Conservation (phyloP, 2,797 vertebrate species). For the Danio aesculapii region DNA sequence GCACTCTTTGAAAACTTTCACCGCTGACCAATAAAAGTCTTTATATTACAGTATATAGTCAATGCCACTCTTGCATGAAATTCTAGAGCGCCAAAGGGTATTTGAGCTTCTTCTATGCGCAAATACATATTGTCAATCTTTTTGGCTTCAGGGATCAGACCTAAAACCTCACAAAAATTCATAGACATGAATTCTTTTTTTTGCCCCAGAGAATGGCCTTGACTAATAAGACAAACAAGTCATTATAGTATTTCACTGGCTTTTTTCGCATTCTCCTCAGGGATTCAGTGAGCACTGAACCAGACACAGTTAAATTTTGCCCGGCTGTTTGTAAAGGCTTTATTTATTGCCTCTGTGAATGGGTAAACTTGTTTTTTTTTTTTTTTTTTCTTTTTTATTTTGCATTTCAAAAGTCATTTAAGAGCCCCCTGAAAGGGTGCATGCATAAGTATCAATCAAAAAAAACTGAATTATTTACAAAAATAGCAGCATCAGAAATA, state of each 20-base stretch:
- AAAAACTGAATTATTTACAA: not conserved
- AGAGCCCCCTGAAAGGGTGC: constrained; percentile 1
- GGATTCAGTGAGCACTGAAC: constrained; percentile 19
- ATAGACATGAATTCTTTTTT: not conserved
- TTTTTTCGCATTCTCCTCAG: constrained; percentile 11
- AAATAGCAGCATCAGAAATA: not conserved
- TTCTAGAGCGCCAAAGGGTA: not conserved
- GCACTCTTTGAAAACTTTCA: constrained; percentile 44
- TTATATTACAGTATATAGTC: not conserved
- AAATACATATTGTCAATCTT: constrained; percentile 16
- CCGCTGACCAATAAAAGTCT: constrained; percentile 41
- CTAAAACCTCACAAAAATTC: not conserved
- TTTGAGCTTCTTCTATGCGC: not conserved
- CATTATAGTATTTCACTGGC: constrained; percentile 36
- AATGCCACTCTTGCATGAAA: constrained; percentile 1
- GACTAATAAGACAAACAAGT: constrained; percentile 29
- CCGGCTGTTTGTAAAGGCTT: constrained; percentile 37
- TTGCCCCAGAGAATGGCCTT: constrained; percentile 1
- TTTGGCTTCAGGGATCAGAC: constrained; percentile 6
- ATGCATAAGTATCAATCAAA: not conserved
- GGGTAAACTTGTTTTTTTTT: not conserved
- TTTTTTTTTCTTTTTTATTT: constrained; percentile 17
- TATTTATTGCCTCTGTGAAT: constrained; percentile 31
- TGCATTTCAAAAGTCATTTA: constrained; percentile 32
- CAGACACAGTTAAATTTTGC: constrained; percentile 27